These are phyloP conservation scores for Trididemnum miniatum DNA, from an alignment of 23 tunicate species.

Conservation along the genomic window DNA sequence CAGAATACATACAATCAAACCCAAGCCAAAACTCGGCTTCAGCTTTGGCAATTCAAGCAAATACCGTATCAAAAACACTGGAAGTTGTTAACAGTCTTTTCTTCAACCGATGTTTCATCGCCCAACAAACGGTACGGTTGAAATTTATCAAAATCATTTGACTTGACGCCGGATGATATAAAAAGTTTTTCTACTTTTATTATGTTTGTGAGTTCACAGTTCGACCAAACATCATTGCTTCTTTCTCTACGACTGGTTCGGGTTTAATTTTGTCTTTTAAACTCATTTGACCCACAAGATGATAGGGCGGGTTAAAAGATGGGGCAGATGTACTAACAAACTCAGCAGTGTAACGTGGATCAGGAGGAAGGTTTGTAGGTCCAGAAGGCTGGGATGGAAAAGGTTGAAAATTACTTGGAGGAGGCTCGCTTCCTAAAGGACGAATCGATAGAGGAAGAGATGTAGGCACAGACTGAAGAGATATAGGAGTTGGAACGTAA, in stretches of 20 bases:
- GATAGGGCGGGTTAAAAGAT: not conserved
- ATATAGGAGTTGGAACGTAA: not conserved
- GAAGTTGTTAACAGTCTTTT: too few relatives aligned
- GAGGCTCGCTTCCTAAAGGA: not conserved
- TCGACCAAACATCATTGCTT: not conserved
- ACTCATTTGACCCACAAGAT: not conserved
- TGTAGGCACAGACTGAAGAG: not conserved
- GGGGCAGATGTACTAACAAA: not conserved
- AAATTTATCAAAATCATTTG: too few relatives aligned
- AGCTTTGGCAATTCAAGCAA: too few relatives aligned
- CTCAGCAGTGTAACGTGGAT: not conserved
- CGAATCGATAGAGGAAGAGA: not conserved
- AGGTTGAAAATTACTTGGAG: not conserved
- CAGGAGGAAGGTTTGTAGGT: not conserved
- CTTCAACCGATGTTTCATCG: too few relatives aligned
- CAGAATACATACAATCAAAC: too few relatives aligned
- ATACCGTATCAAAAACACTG: too few relatives aligned
- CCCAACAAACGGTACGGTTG: too few relatives aligned
- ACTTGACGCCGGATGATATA: too few relatives aligned
- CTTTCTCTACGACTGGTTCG: not conserved
- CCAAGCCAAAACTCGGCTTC: too few relatives aligned
- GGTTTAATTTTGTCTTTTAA: not conserved
- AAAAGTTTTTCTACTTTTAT: too few relatives aligned
- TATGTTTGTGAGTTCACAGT: not conserved
- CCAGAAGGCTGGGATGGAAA: not conserved